Percentiles rank a stretch among this genome's conserved stretches.
Evolutionary conservation across 2,797 vertebrate species (phyloP).

Genomic region (Chromis chromis): DNA sequence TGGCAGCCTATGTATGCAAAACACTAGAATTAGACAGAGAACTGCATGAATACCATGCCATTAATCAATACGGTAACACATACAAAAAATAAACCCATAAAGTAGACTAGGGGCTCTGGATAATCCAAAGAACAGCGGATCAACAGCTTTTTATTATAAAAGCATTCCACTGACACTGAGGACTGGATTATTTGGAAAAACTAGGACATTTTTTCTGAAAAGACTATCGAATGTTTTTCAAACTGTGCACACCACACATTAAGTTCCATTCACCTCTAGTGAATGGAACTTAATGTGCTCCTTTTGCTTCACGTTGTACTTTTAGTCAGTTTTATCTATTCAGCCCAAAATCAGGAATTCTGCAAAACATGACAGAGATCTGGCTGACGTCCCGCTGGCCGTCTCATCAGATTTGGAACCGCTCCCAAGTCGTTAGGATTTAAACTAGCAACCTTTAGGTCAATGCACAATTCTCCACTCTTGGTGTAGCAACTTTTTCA

Average conservation of each 20-base stretch:
- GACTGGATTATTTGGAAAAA: neutral
- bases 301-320: no score
- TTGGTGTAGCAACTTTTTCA: slow-evolving; percentile 15
- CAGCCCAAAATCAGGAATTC: neutral
- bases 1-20: neutral
- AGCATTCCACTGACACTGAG: neutral
- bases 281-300: neutral
- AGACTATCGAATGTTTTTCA: neutral
- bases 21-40: neutral
- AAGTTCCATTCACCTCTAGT: neutral
- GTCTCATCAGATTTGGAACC: neutral
- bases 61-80: slow-evolving; percentile 1
- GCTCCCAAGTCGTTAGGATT: neutral
- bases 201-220: no score
- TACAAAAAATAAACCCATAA: neutral
- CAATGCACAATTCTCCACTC: neutral
- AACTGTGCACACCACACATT: neutral
- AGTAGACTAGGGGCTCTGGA: neutral
- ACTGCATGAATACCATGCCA: neutral
- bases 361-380: neutral
- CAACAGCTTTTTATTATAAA: neutral
- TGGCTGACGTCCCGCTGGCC: neutral
- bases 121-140: neutral
- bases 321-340: neutral
- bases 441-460: slow-evolving; percentile 30